These are phyloP conservation scores for Rhodeus uyekii DNA, from an alignment of 2,797 vertebrate genomes.

Conservation along the genomic window DNA sequence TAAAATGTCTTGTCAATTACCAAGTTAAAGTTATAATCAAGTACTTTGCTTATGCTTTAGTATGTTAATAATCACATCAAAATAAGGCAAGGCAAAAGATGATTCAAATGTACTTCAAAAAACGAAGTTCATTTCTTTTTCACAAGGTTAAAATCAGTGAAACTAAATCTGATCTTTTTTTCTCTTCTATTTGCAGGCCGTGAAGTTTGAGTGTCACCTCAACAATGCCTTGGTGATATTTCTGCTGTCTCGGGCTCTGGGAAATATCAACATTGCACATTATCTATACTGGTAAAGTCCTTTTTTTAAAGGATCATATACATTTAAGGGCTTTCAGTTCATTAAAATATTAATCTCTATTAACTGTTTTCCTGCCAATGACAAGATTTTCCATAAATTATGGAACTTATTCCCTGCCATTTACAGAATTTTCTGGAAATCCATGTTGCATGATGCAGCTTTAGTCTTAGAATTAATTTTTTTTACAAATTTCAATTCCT, in stretches of 20 bases:
- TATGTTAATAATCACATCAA: not conserved
- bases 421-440: not conserved
- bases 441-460: not conserved
- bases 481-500: not conserved
- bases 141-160: not conserved
- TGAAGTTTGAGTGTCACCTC: constrained; percentile 94
- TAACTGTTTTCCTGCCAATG: not conserved
- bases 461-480: not conserved
- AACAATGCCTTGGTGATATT: constrained; percentile 88
- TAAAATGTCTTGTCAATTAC: not conserved
- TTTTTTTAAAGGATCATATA: not conserved
- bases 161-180: not conserved
- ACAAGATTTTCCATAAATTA: not conserved
- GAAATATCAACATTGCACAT: constrained; percentile 90
- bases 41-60: not conserved
- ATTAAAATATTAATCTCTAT: not conserved
- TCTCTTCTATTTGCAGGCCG: constrained; percentile 74
- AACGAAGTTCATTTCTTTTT: not conserved
- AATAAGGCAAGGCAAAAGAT: not conserved
- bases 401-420: not conserved
- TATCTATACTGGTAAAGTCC: constrained; percentile 91
- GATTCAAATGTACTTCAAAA: not conserved
- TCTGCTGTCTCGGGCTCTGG: constrained; percentile 89
- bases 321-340: not conserved
- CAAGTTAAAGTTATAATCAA: not conserved